A percentile compares a stretch with the other conserved stretches of the same genome.
phyloP scores from a whole-genome alignment of 2,888 invertebrate species.

The Archips xylosteana region DNA sequence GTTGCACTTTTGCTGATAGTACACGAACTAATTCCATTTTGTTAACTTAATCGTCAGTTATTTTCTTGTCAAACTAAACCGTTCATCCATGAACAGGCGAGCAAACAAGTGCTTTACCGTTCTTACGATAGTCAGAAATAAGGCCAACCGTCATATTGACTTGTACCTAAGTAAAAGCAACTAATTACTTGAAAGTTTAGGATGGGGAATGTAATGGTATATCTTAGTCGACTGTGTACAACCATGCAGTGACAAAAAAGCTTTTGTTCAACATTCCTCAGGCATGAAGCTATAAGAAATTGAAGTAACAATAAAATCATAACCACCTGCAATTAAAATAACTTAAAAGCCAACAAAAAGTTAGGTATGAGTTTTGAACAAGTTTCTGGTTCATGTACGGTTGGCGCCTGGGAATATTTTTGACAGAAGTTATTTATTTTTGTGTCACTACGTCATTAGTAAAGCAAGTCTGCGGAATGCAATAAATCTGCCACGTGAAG shows the following conservation, averaged over 20 bases:
- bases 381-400: constrained; percentile 8
- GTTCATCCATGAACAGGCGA: no score
- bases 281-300: constrained; percentile 11
- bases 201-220: no score
- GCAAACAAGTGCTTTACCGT: no score
- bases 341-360: constrained; percentile 22
- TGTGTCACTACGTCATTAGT: not conserved
- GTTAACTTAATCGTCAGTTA: no score
- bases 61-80: no score
- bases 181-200: no score
- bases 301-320: constrained; percentile 36
- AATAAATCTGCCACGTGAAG: constrained; percentile 11
- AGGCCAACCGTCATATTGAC: no score
- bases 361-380: constrained; percentile 23
- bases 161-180: no score
- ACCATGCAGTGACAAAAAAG: not conserved
- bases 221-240: no score
- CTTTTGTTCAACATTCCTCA: constrained; percentile 9
- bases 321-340: constrained; percentile 41
- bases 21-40: no score
- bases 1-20: no score
- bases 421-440: constrained; percentile 16
- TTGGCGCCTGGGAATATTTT: constrained; percentile 27
- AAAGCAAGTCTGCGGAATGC: not conserved
- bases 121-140: no score